A percentile compares a stretch with the other conserved stretches of the same genome.
Evolutionary conservation across 2,113 vertebrate genomes (phyloP).

Genomic region (Telmatochromis brichardi): DNA sequence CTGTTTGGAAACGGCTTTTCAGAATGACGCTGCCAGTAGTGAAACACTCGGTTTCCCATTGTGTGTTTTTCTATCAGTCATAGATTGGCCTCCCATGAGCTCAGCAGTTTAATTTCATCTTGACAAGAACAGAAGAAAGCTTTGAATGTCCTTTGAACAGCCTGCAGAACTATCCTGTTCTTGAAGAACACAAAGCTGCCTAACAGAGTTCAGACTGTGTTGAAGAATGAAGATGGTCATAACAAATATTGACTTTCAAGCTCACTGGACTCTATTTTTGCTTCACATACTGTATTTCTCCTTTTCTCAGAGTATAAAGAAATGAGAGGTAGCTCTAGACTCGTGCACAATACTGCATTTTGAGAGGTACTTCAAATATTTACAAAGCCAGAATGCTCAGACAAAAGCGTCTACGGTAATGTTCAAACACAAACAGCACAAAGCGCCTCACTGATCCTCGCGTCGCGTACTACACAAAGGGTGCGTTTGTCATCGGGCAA

Average conservation of each 20-base stretch:
- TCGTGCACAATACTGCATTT: background rate
- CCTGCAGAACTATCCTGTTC: accelerated
- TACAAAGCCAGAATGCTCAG: background rate
- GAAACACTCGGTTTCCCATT: accelerated
- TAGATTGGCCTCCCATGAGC: background rate
- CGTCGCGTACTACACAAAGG: background rate
- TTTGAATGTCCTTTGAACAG: background rate
- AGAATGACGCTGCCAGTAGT: accelerated
- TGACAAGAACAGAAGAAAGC: background rate
- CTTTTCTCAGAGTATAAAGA: background rate
- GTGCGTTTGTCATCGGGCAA: background rate
- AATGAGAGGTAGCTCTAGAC: background rate
- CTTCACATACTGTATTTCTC: background rate
- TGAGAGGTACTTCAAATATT: background rate
- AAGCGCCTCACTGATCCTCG: background rate
- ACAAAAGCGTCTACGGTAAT: background rate
- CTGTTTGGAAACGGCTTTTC: background rate
- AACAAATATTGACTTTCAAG: background rate
- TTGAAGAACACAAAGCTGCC: background rate
- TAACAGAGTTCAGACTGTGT: background rate
- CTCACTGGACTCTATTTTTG: background rate
- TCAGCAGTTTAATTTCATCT: background rate
- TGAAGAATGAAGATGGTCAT: background rate
- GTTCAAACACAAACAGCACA: background rate
- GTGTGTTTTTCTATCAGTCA: background rate